These are phyloP conservation scores for Dynastes tityus DNA, from an alignment of 2,888 invertebrate genomes.

Conservation along the genomic window DNA sequence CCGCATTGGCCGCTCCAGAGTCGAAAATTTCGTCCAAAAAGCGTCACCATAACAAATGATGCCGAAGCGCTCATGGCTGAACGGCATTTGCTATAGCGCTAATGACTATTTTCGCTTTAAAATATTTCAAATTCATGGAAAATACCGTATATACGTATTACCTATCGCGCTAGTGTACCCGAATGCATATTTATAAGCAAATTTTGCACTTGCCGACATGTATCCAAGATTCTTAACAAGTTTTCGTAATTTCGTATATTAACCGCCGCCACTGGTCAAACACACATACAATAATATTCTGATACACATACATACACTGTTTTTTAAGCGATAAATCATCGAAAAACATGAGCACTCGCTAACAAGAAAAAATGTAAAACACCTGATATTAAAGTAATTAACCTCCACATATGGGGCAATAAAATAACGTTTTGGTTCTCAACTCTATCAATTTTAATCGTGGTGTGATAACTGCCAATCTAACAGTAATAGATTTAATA, in stretches of 20 bases:
- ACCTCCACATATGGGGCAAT: conserved; percentile 17
- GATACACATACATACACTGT: neutral
- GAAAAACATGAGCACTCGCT: conserved; percentile 20
- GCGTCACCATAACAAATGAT: too few relatives aligned
- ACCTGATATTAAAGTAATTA: conserved; percentile 31
- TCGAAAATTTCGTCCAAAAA: too few relatives aligned
- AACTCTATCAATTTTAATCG: conserved; percentile 32
- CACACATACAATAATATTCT: neutral
- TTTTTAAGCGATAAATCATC: neutral
- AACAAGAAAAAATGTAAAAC: conserved; percentile 15
- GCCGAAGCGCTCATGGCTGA: too few relatives aligned
- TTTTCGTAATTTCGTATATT: neutral
- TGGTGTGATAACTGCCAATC: conserved; percentile 36
- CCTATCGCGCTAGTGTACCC: too few relatives aligned
- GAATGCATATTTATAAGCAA: too few relatives aligned
- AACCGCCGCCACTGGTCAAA: neutral
- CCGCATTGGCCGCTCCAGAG: too few relatives aligned
- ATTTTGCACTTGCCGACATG: too few relatives aligned
- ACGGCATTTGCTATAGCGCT: too few relatives aligned
- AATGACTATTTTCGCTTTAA: too few relatives aligned
- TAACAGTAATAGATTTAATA: conserved; percentile 33
- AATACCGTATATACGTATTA: too few relatives aligned
- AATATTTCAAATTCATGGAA: too few relatives aligned
- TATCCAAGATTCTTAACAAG: too few relatives aligned
- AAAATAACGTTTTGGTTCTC: conserved; percentile 27